These are phyloP conservation scores for Euwallacea fornicatus DNA, from an alignment of 1,140 invertebrate species.

Conservation along the genomic window DNA sequence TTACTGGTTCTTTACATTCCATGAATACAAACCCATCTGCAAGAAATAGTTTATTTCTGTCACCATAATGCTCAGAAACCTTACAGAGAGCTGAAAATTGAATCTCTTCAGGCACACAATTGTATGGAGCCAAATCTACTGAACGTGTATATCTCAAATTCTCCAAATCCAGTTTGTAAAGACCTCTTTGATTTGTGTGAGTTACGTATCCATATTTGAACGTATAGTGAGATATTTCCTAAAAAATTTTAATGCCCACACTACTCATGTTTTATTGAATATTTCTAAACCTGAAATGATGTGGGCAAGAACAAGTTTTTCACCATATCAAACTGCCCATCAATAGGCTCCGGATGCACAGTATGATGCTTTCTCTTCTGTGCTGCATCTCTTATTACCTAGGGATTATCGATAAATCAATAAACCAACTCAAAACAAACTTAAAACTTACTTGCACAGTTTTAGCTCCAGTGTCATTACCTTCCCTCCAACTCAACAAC, in stretches of 20 bases:
- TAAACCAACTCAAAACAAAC: background rate
- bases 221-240: slow-evolving; percentile 64
- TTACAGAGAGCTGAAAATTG: slow-evolving; percentile 77
- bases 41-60: slow-evolving; percentile 11
- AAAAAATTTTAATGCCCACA: slow-evolving; percentile 36
- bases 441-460: slow-evolving; percentile 61
- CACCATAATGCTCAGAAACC: slow-evolving; percentile 44
- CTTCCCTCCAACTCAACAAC: slow-evolving; percentile 72
- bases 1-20: slow-evolving; percentile 71
- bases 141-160: slow-evolving; percentile 76
- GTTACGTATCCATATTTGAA: slow-evolving; percentile 79
- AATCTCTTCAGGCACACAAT: slow-evolving; percentile 72
- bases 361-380: slow-evolving; percentile 77
- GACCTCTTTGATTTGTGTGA: slow-evolving; percentile 71
- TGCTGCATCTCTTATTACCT: slow-evolving; percentile 73
- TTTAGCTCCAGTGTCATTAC: slow-evolving; percentile 62
- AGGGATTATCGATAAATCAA: background rate
- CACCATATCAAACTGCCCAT: slow-evolving; percentile 78
- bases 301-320: slow-evolving; percentile 72
- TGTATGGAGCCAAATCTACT: slow-evolving; percentile 73
- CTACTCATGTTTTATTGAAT: background rate
- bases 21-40: slow-evolving; percentile 74
- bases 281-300: slow-evolving; percentile 42
- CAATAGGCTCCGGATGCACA: slow-evolving; percentile 78
- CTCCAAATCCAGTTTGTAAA: slow-evolving; percentile 77